Evolutionary conservation across 2,888 invertebrate species (phyloP).

Genomic region (Helobdella robusta): DNA sequence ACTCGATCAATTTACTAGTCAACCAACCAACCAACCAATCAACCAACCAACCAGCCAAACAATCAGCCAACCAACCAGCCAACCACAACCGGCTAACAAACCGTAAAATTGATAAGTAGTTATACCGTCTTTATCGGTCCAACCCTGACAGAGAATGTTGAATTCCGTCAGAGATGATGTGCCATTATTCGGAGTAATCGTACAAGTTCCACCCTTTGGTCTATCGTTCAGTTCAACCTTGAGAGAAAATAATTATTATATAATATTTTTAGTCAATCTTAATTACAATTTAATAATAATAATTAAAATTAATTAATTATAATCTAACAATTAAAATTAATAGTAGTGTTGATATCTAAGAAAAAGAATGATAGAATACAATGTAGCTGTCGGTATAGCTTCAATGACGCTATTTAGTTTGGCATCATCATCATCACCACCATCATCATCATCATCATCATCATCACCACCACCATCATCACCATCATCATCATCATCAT

Average conservation of each 20-base stretch:
- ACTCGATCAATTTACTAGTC: background rate
- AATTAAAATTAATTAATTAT: too few relatives aligned
- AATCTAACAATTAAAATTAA: too few relatives aligned
- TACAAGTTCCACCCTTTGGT: slow-evolving; percentile 38
- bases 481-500: slow-evolving; percentile 26
- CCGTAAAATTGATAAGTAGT: slow-evolving; percentile 37
- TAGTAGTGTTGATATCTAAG: too few relatives aligned
- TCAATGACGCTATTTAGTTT: too few relatives aligned
- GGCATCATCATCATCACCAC: slow-evolving; percentile 21
- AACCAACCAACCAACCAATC: background rate
- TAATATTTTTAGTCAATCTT: too few relatives aligned
- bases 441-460: slow-evolving; percentile 21
- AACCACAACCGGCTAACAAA: slow-evolving; percentile 30
- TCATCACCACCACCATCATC: slow-evolving; percentile 23
- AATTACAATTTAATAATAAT: too few relatives aligned
- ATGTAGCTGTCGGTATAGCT: too few relatives aligned
- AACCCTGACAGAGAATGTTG: slow-evolving; percentile 35
- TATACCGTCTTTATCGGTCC: slow-evolving; percentile 39
- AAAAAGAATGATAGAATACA: too few relatives aligned
- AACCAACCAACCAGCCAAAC: background rate
- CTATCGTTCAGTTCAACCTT: slow-evolving; percentile 34
- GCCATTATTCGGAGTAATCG: slow-evolving; percentile 33
- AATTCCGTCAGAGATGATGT: slow-evolving; percentile 27
- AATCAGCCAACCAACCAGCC: background rate
- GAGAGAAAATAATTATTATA: background rate